Conservation (phyloP, 2,113 vertebrate genomes). For the Mastomys coucha region DNA sequence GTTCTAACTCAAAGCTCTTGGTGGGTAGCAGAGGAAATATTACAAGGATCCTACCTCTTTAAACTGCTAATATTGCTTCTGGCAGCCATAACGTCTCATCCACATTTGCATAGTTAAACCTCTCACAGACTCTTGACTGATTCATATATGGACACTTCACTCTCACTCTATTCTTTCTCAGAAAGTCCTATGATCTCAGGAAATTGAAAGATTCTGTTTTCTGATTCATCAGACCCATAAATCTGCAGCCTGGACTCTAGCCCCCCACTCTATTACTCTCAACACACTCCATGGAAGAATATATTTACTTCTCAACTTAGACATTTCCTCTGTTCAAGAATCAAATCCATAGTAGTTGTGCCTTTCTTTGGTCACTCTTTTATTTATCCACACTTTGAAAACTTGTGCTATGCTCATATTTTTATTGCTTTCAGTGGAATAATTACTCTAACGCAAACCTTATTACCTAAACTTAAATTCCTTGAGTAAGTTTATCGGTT, state of each 20-base stretch:
- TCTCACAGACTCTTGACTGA: neutral
- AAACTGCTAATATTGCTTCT: neutral
- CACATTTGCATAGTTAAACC: neutral
- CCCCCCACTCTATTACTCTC: neutral
- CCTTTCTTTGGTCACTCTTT: neutral
- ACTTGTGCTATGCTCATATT: neutral
- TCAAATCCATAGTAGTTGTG: neutral
- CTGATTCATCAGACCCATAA: neutral
- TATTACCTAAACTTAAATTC: neutral
- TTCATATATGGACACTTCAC: neutral
- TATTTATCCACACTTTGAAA: neutral
- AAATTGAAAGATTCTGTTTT: neutral
- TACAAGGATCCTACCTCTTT: neutral
- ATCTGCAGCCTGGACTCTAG: neutral
- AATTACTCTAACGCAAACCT: neutral
- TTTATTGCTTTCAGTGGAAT: neutral
- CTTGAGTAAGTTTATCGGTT: neutral
- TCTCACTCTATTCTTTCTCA: neutral
- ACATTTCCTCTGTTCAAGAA: neutral
- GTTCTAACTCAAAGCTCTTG: neutral
- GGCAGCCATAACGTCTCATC: neutral
- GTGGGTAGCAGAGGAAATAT: neutral
- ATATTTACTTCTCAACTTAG: neutral
- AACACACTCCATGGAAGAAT: neutral
- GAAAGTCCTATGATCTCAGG: neutral